Base-by-base conservation (phyloP, 2,888 invertebrate species). In the Phortica okadai region DNA sequence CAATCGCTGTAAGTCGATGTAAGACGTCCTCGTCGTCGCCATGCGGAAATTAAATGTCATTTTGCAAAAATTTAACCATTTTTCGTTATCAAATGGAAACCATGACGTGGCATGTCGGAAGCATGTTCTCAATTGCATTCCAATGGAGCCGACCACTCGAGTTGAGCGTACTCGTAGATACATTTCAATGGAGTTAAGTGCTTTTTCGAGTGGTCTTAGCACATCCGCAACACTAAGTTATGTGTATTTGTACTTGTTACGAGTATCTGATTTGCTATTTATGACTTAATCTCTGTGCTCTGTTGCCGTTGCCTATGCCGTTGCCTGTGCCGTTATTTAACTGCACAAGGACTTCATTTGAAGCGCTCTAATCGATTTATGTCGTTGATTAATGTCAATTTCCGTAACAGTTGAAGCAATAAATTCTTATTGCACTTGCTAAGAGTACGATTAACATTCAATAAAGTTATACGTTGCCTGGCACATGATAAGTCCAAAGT, bases 11-110 rank as follows among this genome's bases (percentile, higher is more conserved):
- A 11, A 1, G 5, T 14, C 50, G 50, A 50, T 50, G 50, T 50
- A 1, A 11, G 45, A 21, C 45, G 14, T 69, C 21, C 14, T 45
- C 41, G 44, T 7, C 11, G 69, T 69, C 41, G 25, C 41, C 41
- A 7, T 69, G 45, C 69, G 69, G 69, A 69, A 69, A 69, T 69
- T 69, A 69, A 45, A 69, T 69, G 10, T 67, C 45, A 16, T 69
- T 6, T 45, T 69, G 42, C 44, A 21, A 21, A 44, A 41, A 42
- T 41, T 42, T 14, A 33, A 33, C 33, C 33, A 33, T 33, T 33
- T 33, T 33, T 16, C 42, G 42, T 41, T 66, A 41, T 14, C 66
- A n/a, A 6, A 66, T 10, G 14, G 42, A 7, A 66, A n/a, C 11
- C 3, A 66, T 42, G 6, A 41, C 6, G 10, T 3, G 21, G 16